Conservation (phyloP, 1,140 invertebrate genomes). For the Contarinia nasturtii region DNA sequence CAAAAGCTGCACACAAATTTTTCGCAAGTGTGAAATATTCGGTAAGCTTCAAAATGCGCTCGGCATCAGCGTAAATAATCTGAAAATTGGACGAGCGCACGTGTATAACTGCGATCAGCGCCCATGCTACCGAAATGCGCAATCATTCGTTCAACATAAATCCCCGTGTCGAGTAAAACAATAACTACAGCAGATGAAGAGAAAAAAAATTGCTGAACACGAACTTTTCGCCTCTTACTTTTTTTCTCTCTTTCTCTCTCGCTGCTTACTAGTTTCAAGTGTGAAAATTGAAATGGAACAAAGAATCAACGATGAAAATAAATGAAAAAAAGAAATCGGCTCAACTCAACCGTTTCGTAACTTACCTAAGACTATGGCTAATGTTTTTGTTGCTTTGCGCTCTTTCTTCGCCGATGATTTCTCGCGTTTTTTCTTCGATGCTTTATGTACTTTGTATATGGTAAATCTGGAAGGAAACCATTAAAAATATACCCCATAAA, state of each 20-base stretch:
- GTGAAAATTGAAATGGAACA: background rate
- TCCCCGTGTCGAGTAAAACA: no score
- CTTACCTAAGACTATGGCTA: constrained; percentile 93
- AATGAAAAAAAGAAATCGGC: background rate
- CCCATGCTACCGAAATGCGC: no score
- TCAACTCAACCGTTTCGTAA: background rate
- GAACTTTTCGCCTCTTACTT: background rate
- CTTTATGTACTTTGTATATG: constrained; percentile 83
- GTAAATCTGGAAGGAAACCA: constrained; percentile 45
- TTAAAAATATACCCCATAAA: no score
- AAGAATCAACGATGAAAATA: background rate
- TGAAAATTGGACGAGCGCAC: no score
- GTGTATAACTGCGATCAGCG: no score
- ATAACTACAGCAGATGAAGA: no score
- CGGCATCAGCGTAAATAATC: no score
- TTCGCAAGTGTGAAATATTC: no score
- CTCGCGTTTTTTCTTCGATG: constrained; percentile 84
- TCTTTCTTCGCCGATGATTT: constrained; percentile 91
- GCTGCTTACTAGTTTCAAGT: background rate
- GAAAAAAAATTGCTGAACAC: background rate
- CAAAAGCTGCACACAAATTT: no score
- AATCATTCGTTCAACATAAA: no score
- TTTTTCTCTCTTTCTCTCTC: background rate
- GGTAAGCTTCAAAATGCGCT: no score
- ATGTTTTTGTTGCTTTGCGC: constrained; percentile 96